phyloP scores from a whole-genome alignment of 2,113 vertebrate genomes.

The Cygnus atratus region DNA sequence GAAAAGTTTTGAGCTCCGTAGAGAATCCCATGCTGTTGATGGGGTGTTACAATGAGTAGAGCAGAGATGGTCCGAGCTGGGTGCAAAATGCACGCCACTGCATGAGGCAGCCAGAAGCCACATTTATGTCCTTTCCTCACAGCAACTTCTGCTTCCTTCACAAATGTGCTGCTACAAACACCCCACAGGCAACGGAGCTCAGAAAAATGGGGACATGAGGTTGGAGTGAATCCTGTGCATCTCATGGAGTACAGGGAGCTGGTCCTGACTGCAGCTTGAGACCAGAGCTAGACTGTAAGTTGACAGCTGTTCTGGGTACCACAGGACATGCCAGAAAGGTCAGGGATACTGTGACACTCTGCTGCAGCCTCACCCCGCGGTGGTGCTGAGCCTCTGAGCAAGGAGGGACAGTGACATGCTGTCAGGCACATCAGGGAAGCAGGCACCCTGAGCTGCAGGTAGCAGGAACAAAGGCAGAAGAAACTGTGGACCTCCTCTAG shows the following conservation, averaged over 20 bases:
- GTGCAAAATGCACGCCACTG: background rate
- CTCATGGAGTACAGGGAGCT: background rate
- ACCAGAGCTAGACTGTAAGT: background rate
- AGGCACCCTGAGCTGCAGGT: background rate
- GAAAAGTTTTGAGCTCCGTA: background rate
- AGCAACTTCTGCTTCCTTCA: background rate
- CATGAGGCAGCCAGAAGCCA: background rate
- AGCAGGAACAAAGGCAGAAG: background rate
- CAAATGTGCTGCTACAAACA: background rate
- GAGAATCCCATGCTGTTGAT: rapidly evolving
- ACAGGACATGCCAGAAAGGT: background rate
- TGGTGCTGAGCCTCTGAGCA: background rate
- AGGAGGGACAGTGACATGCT: background rate
- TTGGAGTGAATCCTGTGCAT: background rate
- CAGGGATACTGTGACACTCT: background rate
- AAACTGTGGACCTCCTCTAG: background rate
- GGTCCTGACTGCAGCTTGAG: background rate
- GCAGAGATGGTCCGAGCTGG: background rate
- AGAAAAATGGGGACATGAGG: background rate
- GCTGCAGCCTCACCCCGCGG: background rate
- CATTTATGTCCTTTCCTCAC: background rate
- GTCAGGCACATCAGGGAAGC: rapidly evolving
- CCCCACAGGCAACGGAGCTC: rapidly evolving
- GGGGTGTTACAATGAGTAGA: background rate
- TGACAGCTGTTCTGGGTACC: background rate